These are phyloP conservation scores for Trididemnum clinides DNA, from an alignment of 23 tunicate species.

Conservation along the genomic window DNA sequence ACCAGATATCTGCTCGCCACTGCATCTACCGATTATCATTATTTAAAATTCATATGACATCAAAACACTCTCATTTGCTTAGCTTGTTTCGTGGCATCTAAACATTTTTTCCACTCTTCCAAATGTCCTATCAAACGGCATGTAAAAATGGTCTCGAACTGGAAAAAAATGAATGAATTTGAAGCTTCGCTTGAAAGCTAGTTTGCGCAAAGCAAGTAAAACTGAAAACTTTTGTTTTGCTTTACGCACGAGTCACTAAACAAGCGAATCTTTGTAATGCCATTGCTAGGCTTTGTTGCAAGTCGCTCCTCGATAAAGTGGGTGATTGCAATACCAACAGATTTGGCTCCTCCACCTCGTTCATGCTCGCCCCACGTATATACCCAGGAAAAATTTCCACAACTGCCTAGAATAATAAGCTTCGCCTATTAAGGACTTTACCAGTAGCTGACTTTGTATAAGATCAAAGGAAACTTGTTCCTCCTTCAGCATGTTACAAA, in stretches of 20 bases:
- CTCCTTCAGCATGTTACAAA: conserved; percentile 8
- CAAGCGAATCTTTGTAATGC: neutral
- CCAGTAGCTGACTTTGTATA: conserved; percentile 16
- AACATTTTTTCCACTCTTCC: too few relatives aligned
- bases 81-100: too few relatives aligned
- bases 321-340: conserved; percentile 6
- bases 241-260: conserved; percentile 25
- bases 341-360: conserved; percentile 26
- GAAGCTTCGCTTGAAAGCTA: neutral
- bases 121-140: conserved; percentile 33
- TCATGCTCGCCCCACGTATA: conserved; percentile 34
- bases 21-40: too few relatives aligned
- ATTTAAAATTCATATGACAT: too few relatives aligned
- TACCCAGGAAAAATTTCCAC: conserved; percentile 18
- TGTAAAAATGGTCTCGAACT: conserved; percentile 14
- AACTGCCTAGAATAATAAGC: conserved; percentile 20
- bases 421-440: neutral
- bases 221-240: conserved; percentile 22
- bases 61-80: too few relatives aligned
- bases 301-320: conserved; percentile 19
- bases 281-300: neutral
- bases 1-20: too few relatives aligned
- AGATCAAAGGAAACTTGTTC: conserved; percentile 27
- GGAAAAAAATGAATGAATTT: conserved; percentile 26
- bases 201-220: conserved; percentile 17